A percentile compares a stretch with the other conserved stretches of the same genome.
Conservation (phyloP, 2,888 invertebrate species). For the Volucella inanis region DNA sequence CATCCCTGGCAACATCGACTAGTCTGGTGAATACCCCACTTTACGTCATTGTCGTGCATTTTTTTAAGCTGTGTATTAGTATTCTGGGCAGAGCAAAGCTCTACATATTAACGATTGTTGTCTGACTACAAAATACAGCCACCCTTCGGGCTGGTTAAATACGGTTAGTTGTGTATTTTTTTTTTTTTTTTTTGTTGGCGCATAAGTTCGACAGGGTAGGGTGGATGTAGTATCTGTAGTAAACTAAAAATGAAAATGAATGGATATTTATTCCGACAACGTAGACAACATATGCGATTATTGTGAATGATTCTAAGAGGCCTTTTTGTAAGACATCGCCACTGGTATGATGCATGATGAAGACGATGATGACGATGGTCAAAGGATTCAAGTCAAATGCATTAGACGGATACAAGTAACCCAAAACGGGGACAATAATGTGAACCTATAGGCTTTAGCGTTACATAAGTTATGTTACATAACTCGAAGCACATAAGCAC, state of each 20-base stretch:
- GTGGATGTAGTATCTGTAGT: neutral
- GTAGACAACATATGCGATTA: constrained; percentile 28
- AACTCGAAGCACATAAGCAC: no score
- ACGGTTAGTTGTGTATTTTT: constrained; percentile 45
- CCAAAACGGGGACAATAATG: no score
- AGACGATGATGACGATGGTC: no score
- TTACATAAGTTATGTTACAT: no score
- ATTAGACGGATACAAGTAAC: no score
- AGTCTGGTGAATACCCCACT: constrained; percentile 1
- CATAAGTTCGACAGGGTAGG: neutral
- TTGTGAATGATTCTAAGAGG: neutral
- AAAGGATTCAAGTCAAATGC: no score
- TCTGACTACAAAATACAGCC: constrained; percentile 66
- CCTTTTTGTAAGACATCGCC: constrained; percentile 54
- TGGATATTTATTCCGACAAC: constrained; percentile 62
- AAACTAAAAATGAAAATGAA: constrained; percentile 59
- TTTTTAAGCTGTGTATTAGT: constrained; percentile 47
- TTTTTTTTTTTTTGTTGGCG: constrained; percentile 13
- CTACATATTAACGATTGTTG: constrained; percentile 73
- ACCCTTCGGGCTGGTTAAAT: constrained; percentile 1
- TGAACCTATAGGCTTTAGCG: no score
- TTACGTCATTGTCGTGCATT: constrained; percentile 17
- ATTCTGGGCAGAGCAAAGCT: constrained; percentile 66
- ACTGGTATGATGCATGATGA: no score
- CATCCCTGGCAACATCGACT: neutral